Percentiles rank a stretch among this genome's conserved stretches.
Conservation (phyloP, 2,113 vertebrate species). For the Etheostoma spectabile region DNA sequence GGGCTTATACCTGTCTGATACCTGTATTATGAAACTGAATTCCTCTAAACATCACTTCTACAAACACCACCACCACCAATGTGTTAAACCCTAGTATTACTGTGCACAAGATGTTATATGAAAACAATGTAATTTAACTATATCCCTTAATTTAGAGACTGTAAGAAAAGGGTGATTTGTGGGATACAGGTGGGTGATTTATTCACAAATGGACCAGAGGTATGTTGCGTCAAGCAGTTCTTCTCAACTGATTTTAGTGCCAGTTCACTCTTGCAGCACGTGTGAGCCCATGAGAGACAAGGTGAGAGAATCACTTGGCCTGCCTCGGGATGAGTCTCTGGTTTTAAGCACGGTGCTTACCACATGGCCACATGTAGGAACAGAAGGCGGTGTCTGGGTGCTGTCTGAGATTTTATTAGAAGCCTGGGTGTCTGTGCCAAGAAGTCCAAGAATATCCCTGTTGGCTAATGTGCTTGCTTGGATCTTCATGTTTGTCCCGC, state of each 20-base stretch:
- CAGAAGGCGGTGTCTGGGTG: conserved; percentile 78
- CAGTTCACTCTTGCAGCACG: conserved; percentile 49
- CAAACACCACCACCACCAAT: not conserved
- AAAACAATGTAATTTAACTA: conserved; percentile 16
- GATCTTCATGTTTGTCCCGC: conserved; percentile 48
- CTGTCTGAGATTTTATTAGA: conserved; percentile 76
- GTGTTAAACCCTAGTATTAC: conserved; percentile 28
- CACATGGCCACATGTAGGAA: conserved; percentile 62
- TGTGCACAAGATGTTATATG: not conserved
- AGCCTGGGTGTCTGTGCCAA: conserved; percentile 74
- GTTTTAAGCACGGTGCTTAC: conserved; percentile 48
- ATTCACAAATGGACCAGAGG: not conserved
- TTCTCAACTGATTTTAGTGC: conserved; percentile 11
- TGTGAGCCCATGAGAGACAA: conserved; percentile 54
- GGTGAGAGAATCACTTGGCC: conserved; percentile 40
- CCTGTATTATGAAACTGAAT: not conserved
- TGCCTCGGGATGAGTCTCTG: conserved; percentile 42
- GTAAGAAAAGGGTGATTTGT: not conserved
- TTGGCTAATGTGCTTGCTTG: conserved; percentile 66
- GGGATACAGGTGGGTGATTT: conserved; percentile 6
- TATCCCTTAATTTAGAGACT: conserved; percentile 34
- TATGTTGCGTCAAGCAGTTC: conserved; percentile 31
- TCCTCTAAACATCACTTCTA: not conserved
- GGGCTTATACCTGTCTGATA: conserved; percentile 6
- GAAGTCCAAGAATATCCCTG: conserved; percentile 73